phyloP scores from a whole-genome alignment of 2,888 invertebrate species.

The Ectemnius cavifrons region DNA sequence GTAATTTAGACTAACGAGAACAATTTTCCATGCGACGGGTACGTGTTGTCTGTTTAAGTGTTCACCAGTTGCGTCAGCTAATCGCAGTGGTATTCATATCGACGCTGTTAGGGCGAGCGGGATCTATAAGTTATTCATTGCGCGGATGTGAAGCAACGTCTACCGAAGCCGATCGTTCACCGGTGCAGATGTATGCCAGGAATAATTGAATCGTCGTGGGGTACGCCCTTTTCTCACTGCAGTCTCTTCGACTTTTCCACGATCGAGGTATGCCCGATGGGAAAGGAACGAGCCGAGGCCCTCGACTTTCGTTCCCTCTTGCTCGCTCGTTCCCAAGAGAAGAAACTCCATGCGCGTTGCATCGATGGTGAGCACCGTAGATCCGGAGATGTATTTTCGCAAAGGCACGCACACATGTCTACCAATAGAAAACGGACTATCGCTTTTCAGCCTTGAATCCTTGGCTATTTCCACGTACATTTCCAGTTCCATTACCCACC shows the following conservation, averaged over 20 bases:
- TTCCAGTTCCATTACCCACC: neutral
- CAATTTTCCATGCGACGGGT: neutral
- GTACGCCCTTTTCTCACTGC: conserved; percentile 35
- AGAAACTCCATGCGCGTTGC: conserved; percentile 53
- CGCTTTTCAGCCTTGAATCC: neutral
- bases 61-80: neutral
- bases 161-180: neutral
- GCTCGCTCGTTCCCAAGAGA: conserved; percentile 51
- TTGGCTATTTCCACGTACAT: neutral
- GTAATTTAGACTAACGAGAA: neutral
- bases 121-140: neutral
- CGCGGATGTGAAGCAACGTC: conserved; percentile 9
- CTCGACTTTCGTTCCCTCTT: conserved; percentile 56
- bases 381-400: conserved; percentile 39
- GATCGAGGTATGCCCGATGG: conserved; percentile 52
- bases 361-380: conserved; percentile 8
- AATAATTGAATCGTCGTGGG: conserved; percentile 14
- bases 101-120: neutral
- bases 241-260: conserved; percentile 49
- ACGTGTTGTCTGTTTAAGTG: neutral
- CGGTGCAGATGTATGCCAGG: neutral
- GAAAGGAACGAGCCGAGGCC: conserved; percentile 63
- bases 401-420: conserved; percentile 4
- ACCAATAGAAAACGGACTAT: conserved; percentile 19
- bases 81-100: conserved; percentile 3